Percentiles rank a stretch among this genome's conserved stretches.
Evolutionary conservation across 2,888 invertebrate genomes (phyloP).

Genomic region (Venustoraphidia nigricollis): DNA sequence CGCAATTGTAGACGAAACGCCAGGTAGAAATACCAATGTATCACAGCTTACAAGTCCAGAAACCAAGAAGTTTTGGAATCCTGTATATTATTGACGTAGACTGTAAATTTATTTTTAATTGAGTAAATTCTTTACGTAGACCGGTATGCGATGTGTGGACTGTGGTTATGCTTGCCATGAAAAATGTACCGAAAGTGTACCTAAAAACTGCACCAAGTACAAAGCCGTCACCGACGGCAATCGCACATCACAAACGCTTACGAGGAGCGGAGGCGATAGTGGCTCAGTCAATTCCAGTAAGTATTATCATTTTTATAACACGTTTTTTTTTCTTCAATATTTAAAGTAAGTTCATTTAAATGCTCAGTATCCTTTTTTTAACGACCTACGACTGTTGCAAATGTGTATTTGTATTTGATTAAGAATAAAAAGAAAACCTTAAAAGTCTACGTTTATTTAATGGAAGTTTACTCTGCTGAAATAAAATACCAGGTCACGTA

Average conservation of each 20-base stretch:
- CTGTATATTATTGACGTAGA: too few species aligned
- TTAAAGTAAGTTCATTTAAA: neutral
- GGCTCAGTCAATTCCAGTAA: constrained; percentile 57
- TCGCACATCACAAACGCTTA: constrained; percentile 32
- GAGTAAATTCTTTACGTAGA: constrained; percentile 17
- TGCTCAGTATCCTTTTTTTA: neutral
- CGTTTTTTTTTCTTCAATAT: neutral
- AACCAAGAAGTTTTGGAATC: too few species aligned
- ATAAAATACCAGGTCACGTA: too few species aligned
- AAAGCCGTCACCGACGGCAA: constrained; percentile 41
- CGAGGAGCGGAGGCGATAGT: constrained; percentile 46
- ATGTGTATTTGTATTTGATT: too few species aligned
- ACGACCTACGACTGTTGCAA: too few species aligned
- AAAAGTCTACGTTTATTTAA: too few species aligned
- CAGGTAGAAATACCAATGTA: too few species aligned
- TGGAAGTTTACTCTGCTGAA: too few species aligned
- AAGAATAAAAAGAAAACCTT: too few species aligned
- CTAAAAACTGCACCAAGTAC: constrained; percentile 73
- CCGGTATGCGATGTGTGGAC: constrained; percentile 56
- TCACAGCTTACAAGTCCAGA: too few species aligned
- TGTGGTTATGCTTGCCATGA: constrained; percentile 94
- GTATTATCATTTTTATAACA: constrained; percentile 6
- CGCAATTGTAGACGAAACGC: too few species aligned
- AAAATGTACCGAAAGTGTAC: constrained; percentile 76
- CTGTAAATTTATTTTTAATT: too few species aligned